phyloP scores from a whole-genome alignment of 2,797 vertebrate genomes.

The Pristis pectinata region DNA sequence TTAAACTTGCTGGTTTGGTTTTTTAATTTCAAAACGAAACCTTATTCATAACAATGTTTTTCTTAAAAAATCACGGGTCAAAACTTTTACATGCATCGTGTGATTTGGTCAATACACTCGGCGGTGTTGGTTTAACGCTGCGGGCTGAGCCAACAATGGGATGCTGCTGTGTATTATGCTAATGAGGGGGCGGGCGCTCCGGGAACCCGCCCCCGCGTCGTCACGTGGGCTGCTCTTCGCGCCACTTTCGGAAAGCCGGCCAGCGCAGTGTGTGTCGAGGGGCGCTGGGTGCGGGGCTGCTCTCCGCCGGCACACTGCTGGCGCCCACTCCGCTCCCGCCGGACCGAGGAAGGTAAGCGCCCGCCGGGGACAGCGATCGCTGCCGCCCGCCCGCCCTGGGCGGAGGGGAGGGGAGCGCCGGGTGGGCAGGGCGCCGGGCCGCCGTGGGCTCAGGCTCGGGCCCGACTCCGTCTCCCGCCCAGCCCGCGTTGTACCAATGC shows the following conservation, averaged over 20 bases:
- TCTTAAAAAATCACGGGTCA: too few relatives aligned
- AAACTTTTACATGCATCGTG: too few relatives aligned
- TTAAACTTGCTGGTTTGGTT: not conserved
- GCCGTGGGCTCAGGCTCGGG: not conserved
- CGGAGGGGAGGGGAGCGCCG: not conserved
- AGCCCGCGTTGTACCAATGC: not conserved
- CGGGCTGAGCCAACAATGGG: not conserved
- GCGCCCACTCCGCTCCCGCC: not conserved
- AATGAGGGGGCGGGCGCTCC: not conserved
- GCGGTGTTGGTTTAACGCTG: not conserved
- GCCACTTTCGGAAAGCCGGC: slow-evolving; percentile 25
- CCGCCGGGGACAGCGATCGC: not conserved
- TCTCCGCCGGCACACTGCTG: too few relatives aligned
- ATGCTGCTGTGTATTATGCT: not conserved
- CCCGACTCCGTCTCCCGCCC: too few relatives aligned
- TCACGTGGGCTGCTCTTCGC: not conserved
- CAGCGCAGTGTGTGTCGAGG: not conserved
- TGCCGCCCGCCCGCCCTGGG: too few relatives aligned
- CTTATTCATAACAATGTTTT: too few relatives aligned
- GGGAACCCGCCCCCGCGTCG: not conserved
- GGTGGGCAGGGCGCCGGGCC: not conserved
- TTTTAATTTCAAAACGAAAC: too few relatives aligned
- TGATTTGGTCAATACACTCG: not conserved
- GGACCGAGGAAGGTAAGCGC: not conserved
- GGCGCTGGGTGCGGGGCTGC: not conserved